A percentile compares a stretch with the other conserved stretches of the same genome.
Conservation (phyloP, 2,113 vertebrate species). For the Cyphomyrus discorhynchus region DNA sequence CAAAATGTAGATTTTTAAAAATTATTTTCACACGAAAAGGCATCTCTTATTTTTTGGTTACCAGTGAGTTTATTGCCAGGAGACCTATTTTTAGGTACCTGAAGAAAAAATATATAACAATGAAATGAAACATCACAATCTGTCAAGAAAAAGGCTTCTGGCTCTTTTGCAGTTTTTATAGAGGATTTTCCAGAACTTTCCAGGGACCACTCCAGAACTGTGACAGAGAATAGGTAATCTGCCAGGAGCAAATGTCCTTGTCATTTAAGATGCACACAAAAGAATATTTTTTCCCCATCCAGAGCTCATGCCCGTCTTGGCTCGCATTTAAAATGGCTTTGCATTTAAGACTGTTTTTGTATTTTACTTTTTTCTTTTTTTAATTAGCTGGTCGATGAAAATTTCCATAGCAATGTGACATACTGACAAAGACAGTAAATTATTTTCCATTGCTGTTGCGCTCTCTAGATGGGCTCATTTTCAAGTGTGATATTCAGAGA, state of each 20-base stretch:
- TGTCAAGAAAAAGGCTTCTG: slow-evolving; percentile 1
- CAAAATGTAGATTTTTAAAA: neutral
- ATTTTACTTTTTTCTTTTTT: neutral
- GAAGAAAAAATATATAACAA: neutral
- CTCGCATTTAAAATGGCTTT: neutral
- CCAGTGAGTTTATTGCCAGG: neutral
- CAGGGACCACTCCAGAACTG: neutral
- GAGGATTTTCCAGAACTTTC: slow-evolving; percentile 1
- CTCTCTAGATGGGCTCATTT: neutral
- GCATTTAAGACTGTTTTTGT: neutral
- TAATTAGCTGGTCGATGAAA: neutral
- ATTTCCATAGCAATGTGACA: neutral
- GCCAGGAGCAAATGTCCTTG: neutral
- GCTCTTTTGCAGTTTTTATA: neutral
- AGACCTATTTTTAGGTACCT: neutral
- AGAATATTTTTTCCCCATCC: neutral
- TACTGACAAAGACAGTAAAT: neutral
- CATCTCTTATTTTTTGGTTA: neutral
- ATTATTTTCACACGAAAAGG: neutral
- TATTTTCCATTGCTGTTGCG: neutral
- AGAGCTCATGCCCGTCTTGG: neutral
- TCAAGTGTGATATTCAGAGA: neutral
- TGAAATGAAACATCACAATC: neutral
- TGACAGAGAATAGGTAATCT: neutral
- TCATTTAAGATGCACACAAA: neutral